Conservation (phyloP, 2,888 invertebrate species). For the Leptinotarsa rubiginosa region DNA sequence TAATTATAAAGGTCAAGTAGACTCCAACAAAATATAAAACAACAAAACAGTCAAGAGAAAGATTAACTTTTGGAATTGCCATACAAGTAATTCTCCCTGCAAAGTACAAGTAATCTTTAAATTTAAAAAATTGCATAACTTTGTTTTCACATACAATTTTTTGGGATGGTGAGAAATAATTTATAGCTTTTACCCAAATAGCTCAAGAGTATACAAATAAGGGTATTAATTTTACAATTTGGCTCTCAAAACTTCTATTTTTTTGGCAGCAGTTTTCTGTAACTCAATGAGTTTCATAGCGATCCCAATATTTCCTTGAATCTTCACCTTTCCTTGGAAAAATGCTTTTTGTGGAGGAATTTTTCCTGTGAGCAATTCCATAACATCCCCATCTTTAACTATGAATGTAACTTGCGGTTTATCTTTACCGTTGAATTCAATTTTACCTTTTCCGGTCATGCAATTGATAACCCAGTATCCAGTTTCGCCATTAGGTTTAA, state of each 20-base stretch:
- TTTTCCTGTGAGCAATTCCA: slow-evolving; percentile 89
- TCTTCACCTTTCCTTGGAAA: slow-evolving; percentile 95
- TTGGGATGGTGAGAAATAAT: neutral
- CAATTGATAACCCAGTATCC: slow-evolving; percentile 94
- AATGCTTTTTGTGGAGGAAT: slow-evolving; percentile 96
- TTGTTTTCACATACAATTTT: neutral
- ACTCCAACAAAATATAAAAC: neutral
- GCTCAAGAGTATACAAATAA: slow-evolving; percentile 10
- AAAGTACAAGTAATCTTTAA: too few species aligned
- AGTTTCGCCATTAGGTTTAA: slow-evolving; percentile 81
- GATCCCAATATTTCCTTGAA: slow-evolving; percentile 96
- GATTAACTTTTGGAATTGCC: neutral
- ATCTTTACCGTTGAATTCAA: slow-evolving; percentile 83
- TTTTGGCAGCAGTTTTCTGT: slow-evolving; percentile 78
- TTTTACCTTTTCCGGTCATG: slow-evolving; percentile 88
- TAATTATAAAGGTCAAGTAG: neutral
- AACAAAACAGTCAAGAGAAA: neutral
- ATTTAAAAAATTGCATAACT: too few species aligned
- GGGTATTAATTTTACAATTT: slow-evolving; percentile 73
- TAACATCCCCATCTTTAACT: slow-evolving; percentile 88
- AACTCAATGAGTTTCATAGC: slow-evolving; percentile 94
- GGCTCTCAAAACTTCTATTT: slow-evolving; percentile 79
- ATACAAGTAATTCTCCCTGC: too few species aligned
- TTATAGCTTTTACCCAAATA: neutral
- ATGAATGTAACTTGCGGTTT: slow-evolving; percentile 93